Percentiles rank a stretch among this genome's conserved stretches.
These are phyloP conservation scores for Dermochelys coriacea DNA, from an alignment of 2,797 vertebrate species.

Conservation along the genomic window DNA sequence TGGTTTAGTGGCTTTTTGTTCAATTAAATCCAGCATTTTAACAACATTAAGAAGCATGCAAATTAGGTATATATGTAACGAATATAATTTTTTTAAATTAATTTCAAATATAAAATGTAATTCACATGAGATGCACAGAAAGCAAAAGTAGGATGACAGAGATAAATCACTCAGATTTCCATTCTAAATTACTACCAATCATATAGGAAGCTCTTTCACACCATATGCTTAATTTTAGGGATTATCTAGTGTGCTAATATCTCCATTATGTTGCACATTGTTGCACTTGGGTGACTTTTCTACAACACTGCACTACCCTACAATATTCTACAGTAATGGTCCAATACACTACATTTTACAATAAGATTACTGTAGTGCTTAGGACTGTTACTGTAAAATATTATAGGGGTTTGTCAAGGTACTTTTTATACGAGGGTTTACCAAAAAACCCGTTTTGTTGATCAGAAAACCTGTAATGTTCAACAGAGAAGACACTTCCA, in stretches of 20 bases:
- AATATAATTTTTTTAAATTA: neutral
- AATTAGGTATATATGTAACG: neutral
- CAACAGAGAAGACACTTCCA: constrained; percentile 73
- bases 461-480: constrained; percentile 32
- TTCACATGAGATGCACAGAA: rapidly evolving
- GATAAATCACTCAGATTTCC: neutral
- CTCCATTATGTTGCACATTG: neutral
- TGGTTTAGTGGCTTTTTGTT: neutral
- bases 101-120: neutral
- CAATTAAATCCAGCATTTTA: neutral
- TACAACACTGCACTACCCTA: neutral
- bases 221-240: neutral
- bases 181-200: rapidly evolving
- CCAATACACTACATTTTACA: neutral
- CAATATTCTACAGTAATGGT: constrained; percentile 28
- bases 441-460: constrained; percentile 36
- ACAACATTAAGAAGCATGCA: rapidly evolving
- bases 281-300: constrained; percentile 11
- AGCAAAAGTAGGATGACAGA: neutral
- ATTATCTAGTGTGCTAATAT: neutral
- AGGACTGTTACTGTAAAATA: neutral
- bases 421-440: neutral
- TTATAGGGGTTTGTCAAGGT: neutral
- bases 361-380: neutral
- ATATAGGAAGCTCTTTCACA: neutral